Conservation (phyloP, 2,888 invertebrate genomes). For the Gibbula magus region DNA sequence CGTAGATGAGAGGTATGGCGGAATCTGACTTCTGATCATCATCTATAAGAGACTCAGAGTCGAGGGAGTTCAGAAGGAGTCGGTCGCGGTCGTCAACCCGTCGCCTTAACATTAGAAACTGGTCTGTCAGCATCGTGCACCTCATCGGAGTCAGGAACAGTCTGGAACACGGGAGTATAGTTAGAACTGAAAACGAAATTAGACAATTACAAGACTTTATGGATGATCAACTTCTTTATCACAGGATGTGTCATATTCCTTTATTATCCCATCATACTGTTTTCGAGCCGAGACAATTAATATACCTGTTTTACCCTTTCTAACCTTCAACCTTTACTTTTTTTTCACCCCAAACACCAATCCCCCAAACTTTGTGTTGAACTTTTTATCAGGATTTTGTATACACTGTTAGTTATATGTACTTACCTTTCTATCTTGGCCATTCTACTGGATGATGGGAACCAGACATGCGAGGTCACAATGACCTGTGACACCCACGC, state of each 20-base stretch:
- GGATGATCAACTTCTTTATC: too few relatives aligned
- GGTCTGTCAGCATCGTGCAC: conserved; percentile 92
- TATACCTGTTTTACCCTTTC: too few relatives aligned
- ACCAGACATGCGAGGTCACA: conserved; percentile 68
- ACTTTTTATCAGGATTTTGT: not conserved
- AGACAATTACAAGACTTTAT: too few relatives aligned
- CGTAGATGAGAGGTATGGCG: conserved; percentile 69
- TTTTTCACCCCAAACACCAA: not conserved
- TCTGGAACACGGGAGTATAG: conserved; percentile 54
- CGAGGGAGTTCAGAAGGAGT: conserved; percentile 39
- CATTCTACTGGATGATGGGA: conserved; percentile 63
- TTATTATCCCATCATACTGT: too few relatives aligned
- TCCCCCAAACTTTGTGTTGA: not conserved
- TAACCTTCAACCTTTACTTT: too few relatives aligned
- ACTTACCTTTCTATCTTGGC: conserved; percentile 65
- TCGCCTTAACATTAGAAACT: conserved; percentile 94
- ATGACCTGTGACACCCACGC: conserved; percentile 68
- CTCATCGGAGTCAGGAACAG: conserved; percentile 96
- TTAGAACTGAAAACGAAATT: too few relatives aligned
- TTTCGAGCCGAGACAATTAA: too few relatives aligned
- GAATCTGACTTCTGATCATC: conserved; percentile 46
- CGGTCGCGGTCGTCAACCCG: conserved; percentile 86
- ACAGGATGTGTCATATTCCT: too few relatives aligned
- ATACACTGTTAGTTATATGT: not conserved
- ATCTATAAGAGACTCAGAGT: conserved; percentile 40